Evolutionary conservation across 2,113 vertebrate genomes (phyloP).

Genomic region (Phalacrocorax carbo): DNA sequence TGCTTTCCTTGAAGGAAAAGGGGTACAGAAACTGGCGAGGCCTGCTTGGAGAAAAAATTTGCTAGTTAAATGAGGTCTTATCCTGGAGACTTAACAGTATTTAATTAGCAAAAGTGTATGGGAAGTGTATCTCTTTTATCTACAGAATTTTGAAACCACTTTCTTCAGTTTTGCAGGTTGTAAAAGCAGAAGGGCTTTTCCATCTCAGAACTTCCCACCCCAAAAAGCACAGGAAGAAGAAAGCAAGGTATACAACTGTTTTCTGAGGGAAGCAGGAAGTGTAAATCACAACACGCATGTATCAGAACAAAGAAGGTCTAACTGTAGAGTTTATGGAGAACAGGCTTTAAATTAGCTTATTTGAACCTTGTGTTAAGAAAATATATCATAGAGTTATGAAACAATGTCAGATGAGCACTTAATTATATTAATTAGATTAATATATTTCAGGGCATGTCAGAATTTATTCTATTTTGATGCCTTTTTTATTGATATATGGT

Average conservation of each 20-base stretch:
- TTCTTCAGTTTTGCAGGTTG: background rate
- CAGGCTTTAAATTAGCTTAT: background rate
- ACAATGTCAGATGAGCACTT: background rate
- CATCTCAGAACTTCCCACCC: background rate
- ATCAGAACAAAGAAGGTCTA: background rate
- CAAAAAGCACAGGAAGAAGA: background rate
- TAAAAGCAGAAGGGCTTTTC: background rate
- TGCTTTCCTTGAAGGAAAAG: background rate
- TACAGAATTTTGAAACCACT: background rate
- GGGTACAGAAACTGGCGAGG: background rate
- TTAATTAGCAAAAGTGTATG: background rate
- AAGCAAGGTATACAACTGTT: background rate
- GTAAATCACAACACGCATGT: background rate
- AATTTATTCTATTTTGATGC: background rate
- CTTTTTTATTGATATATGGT: background rate
- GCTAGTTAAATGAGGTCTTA: background rate
- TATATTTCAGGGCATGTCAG: background rate
- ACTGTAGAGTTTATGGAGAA: background rate
- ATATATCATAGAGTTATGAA: background rate
- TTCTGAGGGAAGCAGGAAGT: background rate
- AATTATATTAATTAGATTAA: background rate
- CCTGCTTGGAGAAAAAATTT: background rate
- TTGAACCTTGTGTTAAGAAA: background rate
- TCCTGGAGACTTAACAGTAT: background rate
- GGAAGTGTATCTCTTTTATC: background rate